Conservation (phyloP, 2,113 vertebrate species). For the Camelus dromedarius region DNA sequence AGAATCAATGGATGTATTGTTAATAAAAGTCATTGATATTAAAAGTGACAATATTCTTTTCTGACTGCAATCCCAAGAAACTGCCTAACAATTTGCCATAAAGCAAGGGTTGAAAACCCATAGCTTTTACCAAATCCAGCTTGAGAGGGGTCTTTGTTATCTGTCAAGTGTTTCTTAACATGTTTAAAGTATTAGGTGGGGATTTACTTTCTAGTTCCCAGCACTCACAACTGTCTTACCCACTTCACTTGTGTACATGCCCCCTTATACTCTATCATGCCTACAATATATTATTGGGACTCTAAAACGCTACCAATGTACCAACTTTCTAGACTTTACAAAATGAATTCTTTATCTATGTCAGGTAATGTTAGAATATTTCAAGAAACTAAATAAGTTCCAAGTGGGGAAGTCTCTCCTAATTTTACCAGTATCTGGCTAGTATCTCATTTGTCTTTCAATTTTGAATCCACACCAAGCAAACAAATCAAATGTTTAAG, state of each 20-base stretch:
- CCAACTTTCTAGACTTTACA: not conserved
- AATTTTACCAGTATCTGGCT: not conserved
- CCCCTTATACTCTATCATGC: not conserved
- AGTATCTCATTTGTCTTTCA: not conserved
- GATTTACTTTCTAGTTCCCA: not conserved
- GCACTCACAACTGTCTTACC: not conserved
- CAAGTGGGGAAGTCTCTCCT: not conserved
- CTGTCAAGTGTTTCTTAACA: constrained; percentile 1
- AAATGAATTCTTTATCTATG: not conserved
- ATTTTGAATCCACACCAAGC: not conserved
- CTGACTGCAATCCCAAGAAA: constrained; percentile 33
- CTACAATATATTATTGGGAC: not conserved
- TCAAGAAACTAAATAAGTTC: not conserved
- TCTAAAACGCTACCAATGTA: not conserved
- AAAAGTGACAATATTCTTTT: not conserved
- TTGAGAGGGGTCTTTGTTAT: not conserved
- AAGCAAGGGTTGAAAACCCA: not conserved
- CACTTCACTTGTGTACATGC: not conserved
- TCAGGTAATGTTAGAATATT: not conserved
- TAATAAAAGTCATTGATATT: not conserved
- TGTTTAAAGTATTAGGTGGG: not conserved
- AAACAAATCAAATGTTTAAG: constrained; percentile 12
- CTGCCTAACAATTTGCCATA: not conserved
- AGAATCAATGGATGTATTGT: not conserved
- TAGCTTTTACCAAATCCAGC: not conserved